Evolutionary conservation across 2,888 invertebrate species (phyloP).

Genomic region (Drosophila tripunctata): DNA sequence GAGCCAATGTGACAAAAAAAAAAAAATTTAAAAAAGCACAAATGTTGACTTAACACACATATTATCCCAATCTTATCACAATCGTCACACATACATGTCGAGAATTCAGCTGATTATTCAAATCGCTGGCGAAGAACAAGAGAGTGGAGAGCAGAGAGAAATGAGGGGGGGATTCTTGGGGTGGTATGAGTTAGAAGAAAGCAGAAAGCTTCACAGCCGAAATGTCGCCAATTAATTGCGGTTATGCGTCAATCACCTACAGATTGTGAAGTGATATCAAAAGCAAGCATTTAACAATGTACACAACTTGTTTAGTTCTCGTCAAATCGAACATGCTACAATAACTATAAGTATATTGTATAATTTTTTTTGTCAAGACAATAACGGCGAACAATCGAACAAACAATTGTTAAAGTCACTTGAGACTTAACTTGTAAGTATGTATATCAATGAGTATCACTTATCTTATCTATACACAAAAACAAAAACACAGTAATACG

Average conservation of each 20-base stretch:
- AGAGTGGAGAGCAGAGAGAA: neutral
- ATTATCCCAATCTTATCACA: slow-evolving; percentile 56
- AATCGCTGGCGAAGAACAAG: slow-evolving; percentile 9
- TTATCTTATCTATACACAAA: slow-evolving; percentile 57
- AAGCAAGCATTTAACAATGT: slow-evolving; percentile 44
- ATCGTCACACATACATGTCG: slow-evolving; percentile 22
- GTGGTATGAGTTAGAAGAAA: neutral
- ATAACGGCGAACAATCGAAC: slow-evolving; percentile 28
- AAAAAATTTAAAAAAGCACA: slow-evolving; percentile 4
- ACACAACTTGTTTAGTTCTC: slow-evolving; percentile 28
- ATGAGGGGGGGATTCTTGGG: neutral
- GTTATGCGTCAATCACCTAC: slow-evolving; percentile 52
- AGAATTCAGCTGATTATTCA: slow-evolving; percentile 27
- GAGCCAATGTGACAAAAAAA: neutral
- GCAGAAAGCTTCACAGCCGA: slow-evolving; percentile 36
- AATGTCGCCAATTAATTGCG: slow-evolving; percentile 55
- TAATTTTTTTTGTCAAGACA: slow-evolving; percentile 7
- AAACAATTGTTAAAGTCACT: slow-evolving; percentile 25
- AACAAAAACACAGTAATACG: neutral
- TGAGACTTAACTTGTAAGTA: slow-evolving; percentile 22
- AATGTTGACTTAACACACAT: slow-evolving; percentile 20
- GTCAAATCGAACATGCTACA: slow-evolving; percentile 9
- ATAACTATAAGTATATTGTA: slow-evolving; percentile 7
- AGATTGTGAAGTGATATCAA: slow-evolving; percentile 15
- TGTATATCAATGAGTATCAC: slow-evolving; percentile 6